Percentiles rank a stretch among this genome's conserved stretches.
phyloP scores from a whole-genome alignment of 2,888 invertebrate genomes.

The Hydriomena furcata region DNA sequence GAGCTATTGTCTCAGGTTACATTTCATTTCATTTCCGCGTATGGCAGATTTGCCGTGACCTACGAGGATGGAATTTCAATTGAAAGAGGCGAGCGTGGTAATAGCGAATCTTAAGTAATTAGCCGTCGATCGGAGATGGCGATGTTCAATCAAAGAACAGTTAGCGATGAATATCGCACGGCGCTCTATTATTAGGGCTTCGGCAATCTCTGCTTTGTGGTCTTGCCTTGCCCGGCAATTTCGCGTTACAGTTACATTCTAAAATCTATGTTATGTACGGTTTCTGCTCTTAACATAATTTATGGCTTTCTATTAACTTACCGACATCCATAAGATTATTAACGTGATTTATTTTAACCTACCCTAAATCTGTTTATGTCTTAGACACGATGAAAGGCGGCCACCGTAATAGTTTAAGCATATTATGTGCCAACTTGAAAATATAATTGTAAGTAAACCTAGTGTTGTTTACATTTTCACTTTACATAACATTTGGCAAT shows the following conservation, averaged over 20 bases:
- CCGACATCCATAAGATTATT: slow-evolving; percentile 27
- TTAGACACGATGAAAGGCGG: not conserved
- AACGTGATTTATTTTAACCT: slow-evolving; percentile 22
- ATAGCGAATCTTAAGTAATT: slow-evolving; percentile 59
- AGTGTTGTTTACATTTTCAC: too few relatives aligned
- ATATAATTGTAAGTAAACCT: too few relatives aligned
- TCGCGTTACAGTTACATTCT: slow-evolving; percentile 61
- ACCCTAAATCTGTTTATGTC: not conserved
- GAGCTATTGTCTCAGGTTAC: slow-evolving; percentile 8
- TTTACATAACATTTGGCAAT: too few relatives aligned
- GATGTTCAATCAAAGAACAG: slow-evolving; percentile 70
- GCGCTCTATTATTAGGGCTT: slow-evolving; percentile 64
- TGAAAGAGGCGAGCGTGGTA: slow-evolving; percentile 42
- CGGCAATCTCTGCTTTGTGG: slow-evolving; percentile 50
- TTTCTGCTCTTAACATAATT: slow-evolving; percentile 31
- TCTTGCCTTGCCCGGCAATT: slow-evolving; percentile 52
- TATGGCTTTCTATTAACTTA: slow-evolving; percentile 27
- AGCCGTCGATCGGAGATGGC: slow-evolving; percentile 49
- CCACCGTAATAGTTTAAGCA: too few relatives aligned
- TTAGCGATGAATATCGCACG: slow-evolving; percentile 72
- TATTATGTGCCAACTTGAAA: too few relatives aligned
- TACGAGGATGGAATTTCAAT: slow-evolving; percentile 46
- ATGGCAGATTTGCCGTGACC: slow-evolving; percentile 34
- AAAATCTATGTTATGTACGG: slow-evolving; percentile 37
- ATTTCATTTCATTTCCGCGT: slow-evolving; percentile 31